Evolutionary conservation across 2,113 vertebrate species (phyloP).

Genomic region (Ramphastos sulfuratus): DNA sequence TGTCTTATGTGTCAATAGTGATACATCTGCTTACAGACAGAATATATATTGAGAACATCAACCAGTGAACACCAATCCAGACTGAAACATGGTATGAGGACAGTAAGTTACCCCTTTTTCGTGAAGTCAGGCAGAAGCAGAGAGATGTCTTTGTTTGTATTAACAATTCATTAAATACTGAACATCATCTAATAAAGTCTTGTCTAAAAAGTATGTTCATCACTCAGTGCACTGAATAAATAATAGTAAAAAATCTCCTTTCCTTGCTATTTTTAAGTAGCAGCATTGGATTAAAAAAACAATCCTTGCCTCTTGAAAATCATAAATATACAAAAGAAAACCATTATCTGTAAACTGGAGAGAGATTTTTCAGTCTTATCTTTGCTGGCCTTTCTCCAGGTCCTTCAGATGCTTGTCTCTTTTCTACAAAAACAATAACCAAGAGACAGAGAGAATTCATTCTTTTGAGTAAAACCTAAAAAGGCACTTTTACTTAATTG

Average conservation of each 20-base stretch:
- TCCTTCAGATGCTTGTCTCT: background rate
- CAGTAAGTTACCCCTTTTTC: background rate
- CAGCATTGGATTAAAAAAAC: background rate
- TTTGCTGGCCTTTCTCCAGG: conserved; percentile 29
- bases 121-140: background rate
- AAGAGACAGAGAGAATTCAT: background rate
- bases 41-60: background rate
- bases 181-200: background rate
- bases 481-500: background rate
- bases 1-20: background rate
- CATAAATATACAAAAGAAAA: background rate
- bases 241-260: background rate
- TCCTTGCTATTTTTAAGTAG: background rate
- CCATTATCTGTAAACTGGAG: background rate
- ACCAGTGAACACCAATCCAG: background rate
- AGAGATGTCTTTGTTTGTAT: background rate
- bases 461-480: background rate
- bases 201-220: background rate
- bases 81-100: background rate
- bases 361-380: conserved; percentile 25
- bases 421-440: background rate
- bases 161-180: background rate
- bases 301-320: background rate
- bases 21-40: background rate
- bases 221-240: background rate